A percentile compares a stretch with the other conserved stretches of the same genome.
phyloP scores from a whole-genome alignment of 1,140 invertebrate genomes.

The Tigriopus japonicus region DNA sequence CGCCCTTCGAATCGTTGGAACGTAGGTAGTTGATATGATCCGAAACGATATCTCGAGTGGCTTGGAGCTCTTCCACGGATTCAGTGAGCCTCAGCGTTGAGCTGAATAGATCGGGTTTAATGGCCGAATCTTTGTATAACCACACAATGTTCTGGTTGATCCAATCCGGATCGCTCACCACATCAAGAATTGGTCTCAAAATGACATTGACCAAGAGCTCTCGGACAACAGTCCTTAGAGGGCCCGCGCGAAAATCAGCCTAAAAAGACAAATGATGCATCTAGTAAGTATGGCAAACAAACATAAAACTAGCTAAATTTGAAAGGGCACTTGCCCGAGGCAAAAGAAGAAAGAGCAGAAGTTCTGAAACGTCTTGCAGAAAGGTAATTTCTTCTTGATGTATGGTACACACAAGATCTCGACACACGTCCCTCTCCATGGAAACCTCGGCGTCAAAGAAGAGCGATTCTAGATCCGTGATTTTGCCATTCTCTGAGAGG shows the following conservation, averaged over 20 bases:
- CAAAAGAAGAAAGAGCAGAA: slow-evolving; percentile 58
- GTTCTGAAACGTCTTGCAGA: slow-evolving; percentile 59
- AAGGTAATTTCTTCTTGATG: slow-evolving; percentile 27
- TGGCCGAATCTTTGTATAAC: slow-evolving; percentile 28
- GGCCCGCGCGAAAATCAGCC: slow-evolving; percentile 55
- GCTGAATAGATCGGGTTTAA: slow-evolving; percentile 3
- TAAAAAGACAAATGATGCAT: background rate
- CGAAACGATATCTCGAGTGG: slow-evolving; percentile 4
- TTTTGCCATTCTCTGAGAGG: slow-evolving; percentile 30
- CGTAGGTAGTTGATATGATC: slow-evolving; percentile 3
- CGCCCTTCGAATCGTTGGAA: slow-evolving; percentile 50
- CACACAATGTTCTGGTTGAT: slow-evolving; percentile 77
- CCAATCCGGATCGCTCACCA: slow-evolving; percentile 78
- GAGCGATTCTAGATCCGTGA: slow-evolving; percentile 40
- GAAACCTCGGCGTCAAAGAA: slow-evolving; percentile 75
- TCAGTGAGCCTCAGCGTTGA: slow-evolving; percentile 2
- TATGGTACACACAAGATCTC: slow-evolving; percentile 30
- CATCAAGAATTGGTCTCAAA: slow-evolving; percentile 51
- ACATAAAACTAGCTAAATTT: too few species aligned
- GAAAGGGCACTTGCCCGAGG: slow-evolving; percentile 36
- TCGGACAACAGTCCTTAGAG: slow-evolving; percentile 50
- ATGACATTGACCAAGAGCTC: slow-evolving; percentile 61
- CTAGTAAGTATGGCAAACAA: too few species aligned
- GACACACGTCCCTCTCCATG: slow-evolving; percentile 49
- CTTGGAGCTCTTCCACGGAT: slow-evolving; percentile 8